Evolutionary conservation across 1,140 invertebrate genomes (phyloP), one percentile per base, ranked within the genome.

Genomic region (Hypothenemus hampei): DNA sequence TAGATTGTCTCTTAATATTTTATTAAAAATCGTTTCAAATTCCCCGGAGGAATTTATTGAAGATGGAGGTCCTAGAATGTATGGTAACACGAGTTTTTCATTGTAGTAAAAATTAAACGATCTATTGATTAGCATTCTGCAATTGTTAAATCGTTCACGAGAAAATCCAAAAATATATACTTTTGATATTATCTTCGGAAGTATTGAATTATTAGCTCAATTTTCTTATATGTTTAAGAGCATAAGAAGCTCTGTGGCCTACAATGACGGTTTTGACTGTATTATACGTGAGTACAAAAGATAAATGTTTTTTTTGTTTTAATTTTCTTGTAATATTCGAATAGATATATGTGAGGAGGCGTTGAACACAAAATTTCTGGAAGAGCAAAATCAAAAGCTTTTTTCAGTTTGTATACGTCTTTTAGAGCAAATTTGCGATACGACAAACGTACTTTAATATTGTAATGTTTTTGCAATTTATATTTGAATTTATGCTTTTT

Each of bases 21-120:
- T 56, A 19, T 20, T 21, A 8, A 40, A 56, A 24, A 41, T 56
- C 15, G 39, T 56, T 11, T 45, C 53, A 10, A 18, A 22, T 13
- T 48, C 36, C 6, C 18, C 46, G 3, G 53, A 56, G 23, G 53
- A 56, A 29, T 56, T 56, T 40, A 31, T 56, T 26, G 53, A 56
- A 31, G 46, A 56, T 56, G 53, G 53, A 3, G 53, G 53, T 11
- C 53, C 53, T 29, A 4, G 21, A 45, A 36, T 33, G 50, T 53
- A 53, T 26, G 22, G 10, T 2, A 19, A 22, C 18, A 21, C 10
- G 7, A n/a, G n/a, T n/a, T n/a, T n/a, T 21, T 19, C 16, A 2
- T 39, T 13, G 16, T 2, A 39, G 1, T 10, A 19, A 21, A 3
- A 20, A 10, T 43, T 19, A 19, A 20, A 10, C 18, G 1, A 2